Conservation (phyloP, 1,140 invertebrate genomes). For the Plodia interpunctella region DNA sequence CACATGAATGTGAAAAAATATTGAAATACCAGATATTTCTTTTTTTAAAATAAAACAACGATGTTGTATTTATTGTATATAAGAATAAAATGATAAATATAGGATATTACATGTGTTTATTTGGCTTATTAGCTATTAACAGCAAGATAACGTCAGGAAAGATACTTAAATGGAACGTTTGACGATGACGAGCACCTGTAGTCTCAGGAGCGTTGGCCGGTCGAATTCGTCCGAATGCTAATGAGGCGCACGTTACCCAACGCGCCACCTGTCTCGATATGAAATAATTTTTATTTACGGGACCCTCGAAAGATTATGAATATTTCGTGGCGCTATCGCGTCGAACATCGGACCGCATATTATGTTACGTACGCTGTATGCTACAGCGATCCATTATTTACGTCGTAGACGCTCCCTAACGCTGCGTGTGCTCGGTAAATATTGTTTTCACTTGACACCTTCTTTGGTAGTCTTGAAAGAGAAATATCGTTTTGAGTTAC, state of each 20-base stretch:
- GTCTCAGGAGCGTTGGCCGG: slow-evolving; percentile 25
- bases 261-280: slow-evolving; percentile 64
- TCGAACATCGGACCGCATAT: slow-evolving; percentile 55
- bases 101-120: slow-evolving; percentile 21
- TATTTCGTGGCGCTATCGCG: slow-evolving; percentile 60
- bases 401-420: slow-evolving; percentile 18
- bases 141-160: slow-evolving; percentile 36
- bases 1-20: background rate
- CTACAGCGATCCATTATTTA: slow-evolving; percentile 63
- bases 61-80: too few relatives aligned
- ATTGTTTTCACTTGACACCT: slow-evolving; percentile 32
- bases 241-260: slow-evolving; percentile 60
- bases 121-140: slow-evolving; percentile 33
- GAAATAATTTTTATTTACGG: slow-evolving; percentile 72
- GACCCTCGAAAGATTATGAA: slow-evolving; percentile 66
- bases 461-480: slow-evolving; percentile 25
- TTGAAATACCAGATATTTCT: too few relatives aligned
- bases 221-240: slow-evolving; percentile 66
- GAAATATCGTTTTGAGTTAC: slow-evolving; percentile 24
- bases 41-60: too few relatives aligned
- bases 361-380: slow-evolving; percentile 54
- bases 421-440: slow-evolving; percentile 18
- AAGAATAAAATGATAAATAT: too few relatives aligned
- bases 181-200: slow-evolving; percentile 47
- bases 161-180: slow-evolving; percentile 23